These are phyloP conservation scores for Zapus hudsonius DNA, from an alignment of 2,113 vertebrate species.

Conservation along the genomic window DNA sequence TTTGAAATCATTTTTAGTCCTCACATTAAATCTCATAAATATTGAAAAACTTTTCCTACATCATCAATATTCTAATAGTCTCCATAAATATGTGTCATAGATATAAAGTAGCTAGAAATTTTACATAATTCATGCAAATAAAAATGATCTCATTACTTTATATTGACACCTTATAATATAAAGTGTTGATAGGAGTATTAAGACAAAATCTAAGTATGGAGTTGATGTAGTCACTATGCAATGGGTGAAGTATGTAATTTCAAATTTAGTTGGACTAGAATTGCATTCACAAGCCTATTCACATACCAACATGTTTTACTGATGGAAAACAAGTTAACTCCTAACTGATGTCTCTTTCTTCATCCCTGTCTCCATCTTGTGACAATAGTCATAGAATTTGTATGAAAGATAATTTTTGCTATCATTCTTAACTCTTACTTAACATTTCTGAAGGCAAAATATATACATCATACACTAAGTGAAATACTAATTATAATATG, in stretches of 20 bases:
- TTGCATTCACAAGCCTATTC: background rate
- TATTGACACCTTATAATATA: constrained; percentile 16
- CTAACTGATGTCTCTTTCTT: background rate
- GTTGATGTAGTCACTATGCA: background rate
- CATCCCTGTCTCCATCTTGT: background rate
- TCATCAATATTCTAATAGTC: background rate
- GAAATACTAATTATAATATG: background rate
- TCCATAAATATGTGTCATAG: background rate
- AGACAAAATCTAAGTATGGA: background rate
- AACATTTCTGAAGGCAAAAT: constrained; percentile 33
- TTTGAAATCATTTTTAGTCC: constrained; percentile 39
- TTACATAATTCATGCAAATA: constrained; percentile 48
- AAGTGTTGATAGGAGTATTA: constrained; percentile 26
- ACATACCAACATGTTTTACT: background rate
- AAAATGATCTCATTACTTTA: constrained; percentile 38
- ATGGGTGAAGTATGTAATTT: background rate
- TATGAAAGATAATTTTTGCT: background rate
- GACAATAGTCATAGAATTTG: constrained; percentile 9
- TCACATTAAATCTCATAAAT: constrained; percentile 44
- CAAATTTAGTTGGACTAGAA: background rate
- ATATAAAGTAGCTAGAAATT: constrained; percentile 22
- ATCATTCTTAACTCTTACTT: background rate
- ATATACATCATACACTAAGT: background rate
- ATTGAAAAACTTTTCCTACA: background rate
- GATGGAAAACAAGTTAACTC: constrained; percentile 3